Evolutionary conservation across 2,113 vertebrate species (phyloP).

Genomic region (Tetrax tetrax): DNA sequence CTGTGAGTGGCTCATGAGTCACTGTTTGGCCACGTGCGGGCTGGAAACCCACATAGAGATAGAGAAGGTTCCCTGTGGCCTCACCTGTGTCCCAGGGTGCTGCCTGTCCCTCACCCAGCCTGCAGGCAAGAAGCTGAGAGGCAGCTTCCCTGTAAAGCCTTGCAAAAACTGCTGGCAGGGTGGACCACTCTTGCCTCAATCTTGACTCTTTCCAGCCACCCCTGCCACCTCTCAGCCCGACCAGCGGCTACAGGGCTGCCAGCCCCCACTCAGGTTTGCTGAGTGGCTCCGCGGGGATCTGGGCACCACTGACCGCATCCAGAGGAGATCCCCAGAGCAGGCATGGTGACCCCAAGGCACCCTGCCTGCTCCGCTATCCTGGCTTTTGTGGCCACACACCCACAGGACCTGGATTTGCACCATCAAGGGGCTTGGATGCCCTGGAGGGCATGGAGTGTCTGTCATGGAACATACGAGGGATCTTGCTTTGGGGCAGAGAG

Average conservation of each 20-base stretch:
- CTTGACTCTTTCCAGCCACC: background rate
- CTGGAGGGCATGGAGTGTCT: background rate
- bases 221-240: background rate
- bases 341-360: accelerated
- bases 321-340: background rate
- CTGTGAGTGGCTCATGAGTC: accelerated
- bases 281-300: accelerated
- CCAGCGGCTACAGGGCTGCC: background rate
- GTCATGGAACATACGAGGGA: accelerated
- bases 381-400: background rate
- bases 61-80: background rate
- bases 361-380: background rate
- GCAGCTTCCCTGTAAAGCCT: background rate
- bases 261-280: background rate
- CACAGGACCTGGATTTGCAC: background rate
- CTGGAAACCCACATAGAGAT: background rate
- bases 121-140: background rate
- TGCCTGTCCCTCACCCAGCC: background rate
- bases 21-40: accelerated
- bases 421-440: accelerated
- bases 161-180: background rate
- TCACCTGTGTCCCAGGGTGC: background rate
- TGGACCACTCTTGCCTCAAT: background rate
- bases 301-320: too few relatives aligned
- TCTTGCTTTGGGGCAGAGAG: background rate